phyloP scores from a whole-genome alignment of 2,888 invertebrate species.

The Hyposoter didymator region DNA sequence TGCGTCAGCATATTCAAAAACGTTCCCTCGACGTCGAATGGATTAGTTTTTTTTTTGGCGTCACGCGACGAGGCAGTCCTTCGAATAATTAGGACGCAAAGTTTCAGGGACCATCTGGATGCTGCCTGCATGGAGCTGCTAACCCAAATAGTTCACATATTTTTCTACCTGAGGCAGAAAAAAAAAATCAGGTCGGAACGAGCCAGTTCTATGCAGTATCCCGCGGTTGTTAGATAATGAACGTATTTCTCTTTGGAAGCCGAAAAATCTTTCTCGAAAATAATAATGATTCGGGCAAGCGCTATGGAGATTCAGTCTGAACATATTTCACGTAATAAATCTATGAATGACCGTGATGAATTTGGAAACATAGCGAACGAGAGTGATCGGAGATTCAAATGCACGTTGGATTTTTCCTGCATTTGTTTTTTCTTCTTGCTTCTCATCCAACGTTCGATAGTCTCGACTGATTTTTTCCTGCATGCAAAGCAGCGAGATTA shows the following conservation, averaged over 20 bases:
- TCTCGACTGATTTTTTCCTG: not conserved
- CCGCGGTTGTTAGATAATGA: slow-evolving; percentile 36
- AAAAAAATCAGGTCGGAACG: slow-evolving; percentile 33
- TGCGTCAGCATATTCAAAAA: not conserved
- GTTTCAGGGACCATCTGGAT: slow-evolving; percentile 17
- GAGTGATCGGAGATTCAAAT: slow-evolving; percentile 67
- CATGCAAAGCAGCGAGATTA: not conserved
- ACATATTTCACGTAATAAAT: slow-evolving; percentile 27
- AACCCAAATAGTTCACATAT: slow-evolving; percentile 23
- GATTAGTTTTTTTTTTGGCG: slow-evolving; percentile 8
- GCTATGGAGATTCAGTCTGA: slow-evolving; percentile 21
- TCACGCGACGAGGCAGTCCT: slow-evolving; percentile 6
- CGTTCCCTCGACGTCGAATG: not conserved
- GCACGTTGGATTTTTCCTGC: slow-evolving; percentile 44
- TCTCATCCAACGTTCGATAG: slow-evolving; percentile 22
- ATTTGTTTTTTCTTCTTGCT: slow-evolving; percentile 52
- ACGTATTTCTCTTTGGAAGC: not conserved
- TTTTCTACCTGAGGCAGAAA: slow-evolving; percentile 23
- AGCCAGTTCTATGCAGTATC: slow-evolving; percentile 17
- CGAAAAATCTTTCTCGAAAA: slow-evolving; percentile 35
- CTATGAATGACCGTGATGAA: slow-evolving; percentile 67
- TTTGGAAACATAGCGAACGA: slow-evolving; percentile 71
- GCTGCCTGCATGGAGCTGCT: not conserved
- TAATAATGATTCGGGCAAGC: slow-evolving; percentile 47
- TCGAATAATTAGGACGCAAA: slow-evolving; percentile 35